Evolutionary conservation across 2,888 invertebrate genomes (phyloP).

Genomic region (Heliconius aoede): DNA sequence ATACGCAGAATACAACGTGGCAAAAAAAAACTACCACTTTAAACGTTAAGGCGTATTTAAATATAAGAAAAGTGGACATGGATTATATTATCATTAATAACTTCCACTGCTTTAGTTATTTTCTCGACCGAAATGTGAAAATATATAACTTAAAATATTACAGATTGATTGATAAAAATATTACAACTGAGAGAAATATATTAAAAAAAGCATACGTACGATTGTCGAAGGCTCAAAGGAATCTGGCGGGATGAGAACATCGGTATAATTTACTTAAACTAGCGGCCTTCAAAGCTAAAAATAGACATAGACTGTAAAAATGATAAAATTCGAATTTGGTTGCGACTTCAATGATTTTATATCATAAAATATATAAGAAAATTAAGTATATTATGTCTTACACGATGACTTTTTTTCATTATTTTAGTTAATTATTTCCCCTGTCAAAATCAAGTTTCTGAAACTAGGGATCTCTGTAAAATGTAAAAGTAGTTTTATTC

Average conservation of each 20-base stretch:
- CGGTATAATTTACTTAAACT: neutral
- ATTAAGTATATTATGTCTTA: too few relatives aligned
- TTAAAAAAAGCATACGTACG: neutral
- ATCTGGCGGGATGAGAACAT: neutral
- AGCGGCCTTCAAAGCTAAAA: neutral
- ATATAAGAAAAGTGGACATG: too few relatives aligned
- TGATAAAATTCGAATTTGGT: neutral
- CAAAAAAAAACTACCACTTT: too few relatives aligned
- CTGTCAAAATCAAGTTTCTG: neutral
- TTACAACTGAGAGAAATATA: too few relatives aligned
- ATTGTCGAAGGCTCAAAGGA: neutral
- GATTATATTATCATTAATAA: too few relatives aligned
- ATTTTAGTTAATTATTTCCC: too few relatives aligned
- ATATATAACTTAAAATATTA: neutral
- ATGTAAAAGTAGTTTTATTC: neutral
- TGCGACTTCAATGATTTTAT: neutral
- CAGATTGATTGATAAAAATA: too few relatives aligned
- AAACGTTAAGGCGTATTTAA: too few relatives aligned
- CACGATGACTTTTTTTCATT: too few relatives aligned
- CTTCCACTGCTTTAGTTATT: too few relatives aligned
- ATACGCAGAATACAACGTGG: too few relatives aligned
- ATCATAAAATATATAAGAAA: too few relatives aligned
- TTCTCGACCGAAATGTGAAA: neutral
- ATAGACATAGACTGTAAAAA: neutral
- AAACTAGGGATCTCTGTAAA: neutral